Evolutionary conservation across 1,140 invertebrate genomes (phyloP), one percentile per base, ranked within the genome.

Genomic region (Battus philenor): DNA sequence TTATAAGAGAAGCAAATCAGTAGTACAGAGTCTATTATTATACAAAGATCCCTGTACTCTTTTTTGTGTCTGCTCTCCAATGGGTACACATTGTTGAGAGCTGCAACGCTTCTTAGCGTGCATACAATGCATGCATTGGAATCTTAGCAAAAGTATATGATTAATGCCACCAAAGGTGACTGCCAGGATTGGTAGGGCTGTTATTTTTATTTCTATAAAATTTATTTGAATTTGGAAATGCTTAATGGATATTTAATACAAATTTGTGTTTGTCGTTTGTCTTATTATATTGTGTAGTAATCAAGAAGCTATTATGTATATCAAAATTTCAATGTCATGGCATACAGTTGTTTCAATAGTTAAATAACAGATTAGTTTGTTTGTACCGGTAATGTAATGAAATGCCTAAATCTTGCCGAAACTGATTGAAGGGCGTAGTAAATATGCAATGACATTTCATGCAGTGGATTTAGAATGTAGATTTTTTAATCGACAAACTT

Each of bases 81-180:
- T 47, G 46, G 38, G 32, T 11, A 39, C 38, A 32, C 38, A 32
- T 59, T 53, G 55, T 61, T 44, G 51, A 64, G 58, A 47, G 50
- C 43, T 38, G 45, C 54, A 53, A 44, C 46, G 59, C 66, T 70
- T 62, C 47, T 58, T 51, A 45, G 39, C 47, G 59, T 77, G 68
- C 68, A 64, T 62, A 32, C 45, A 50, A 61, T 54, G 58, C 57
- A 54, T 58, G 65, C 68, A 67, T 61, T 68, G 48, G 66, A 78
- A 68, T 68, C 49, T 72, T 78, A 80, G 69, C 53, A 67, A 81
- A 75, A 50, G 72, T 77, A 84, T 81, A 80, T 67, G 66, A 68
- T 70, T 64, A 68, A 59, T 56, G 54, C 67, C 63, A 75, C 64
- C 59, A 60, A 63, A 67, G 73, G 76, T 74, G 68, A 49, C 41